Evolutionary conservation across 1,140 invertebrate species (phyloP), one percentile per base, ranked within the genome.

Genomic region (Pinna nobilis): DNA sequence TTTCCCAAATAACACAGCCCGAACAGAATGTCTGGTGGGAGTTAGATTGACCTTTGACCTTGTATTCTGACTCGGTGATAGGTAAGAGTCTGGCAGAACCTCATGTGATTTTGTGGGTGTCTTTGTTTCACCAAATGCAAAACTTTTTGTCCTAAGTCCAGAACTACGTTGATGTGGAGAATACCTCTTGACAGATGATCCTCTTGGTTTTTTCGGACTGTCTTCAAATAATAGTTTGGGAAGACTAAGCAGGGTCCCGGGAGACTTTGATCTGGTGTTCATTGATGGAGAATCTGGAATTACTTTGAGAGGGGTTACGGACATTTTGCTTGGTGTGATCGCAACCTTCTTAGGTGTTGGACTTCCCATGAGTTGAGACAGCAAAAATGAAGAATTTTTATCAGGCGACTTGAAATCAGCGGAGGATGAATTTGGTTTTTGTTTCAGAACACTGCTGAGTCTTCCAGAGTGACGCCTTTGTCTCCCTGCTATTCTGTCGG

Each of bases 361-460:
- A 74, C 80, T 81, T 7, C 77, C 70, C 25, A 71, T 77, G 4
- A 83, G 60, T 35, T 83, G 82, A 28, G 79, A 79, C 5, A 83
- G 47, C 3, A 83, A 64, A 55, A 83, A 79, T 35, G 79, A 80
- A 23, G 76, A 77, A 35, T 77, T 77, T 57, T 68, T 80, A 37
- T 79, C 77, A 33, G 81, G 76, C 18, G 81, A 81, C 57, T 76
- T 80, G 37, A 81, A 70, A 20, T 76, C 30, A 6, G 32, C 23
- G 32, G 63, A 61, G 37, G 67, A 37, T 35, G 66, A 64, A 59
- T 68, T 37, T 55, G 74, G 20, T 53, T 57, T 30, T 61, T 60
- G 47, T 63, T 69, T 28, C 28, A 55, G 64, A 44, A 59, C 66
- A n/a, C 32, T 53, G 28, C 50, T 59, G 15, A 47, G 49, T 13